Percentiles rank a stretch among this genome's conserved stretches.
These are phyloP conservation scores for Ligdia adustata DNA, from an alignment of 2,888 invertebrate species.

Conservation along the genomic window DNA sequence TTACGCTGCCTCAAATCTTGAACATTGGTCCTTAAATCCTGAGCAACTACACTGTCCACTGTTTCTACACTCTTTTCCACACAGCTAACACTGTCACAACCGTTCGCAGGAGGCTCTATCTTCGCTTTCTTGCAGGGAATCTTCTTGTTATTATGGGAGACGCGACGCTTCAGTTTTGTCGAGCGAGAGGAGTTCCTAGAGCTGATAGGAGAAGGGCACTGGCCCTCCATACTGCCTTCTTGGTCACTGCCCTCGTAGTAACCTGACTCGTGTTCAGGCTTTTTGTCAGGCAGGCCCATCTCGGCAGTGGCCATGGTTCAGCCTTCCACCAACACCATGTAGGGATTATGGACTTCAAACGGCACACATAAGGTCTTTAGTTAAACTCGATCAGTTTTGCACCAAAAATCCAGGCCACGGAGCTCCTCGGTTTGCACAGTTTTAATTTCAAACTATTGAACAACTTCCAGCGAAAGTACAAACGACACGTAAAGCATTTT, in stretches of 20 bases:
- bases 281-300: constrained; percentile 86
- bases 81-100: constrained; percentile 51
- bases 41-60: constrained; percentile 59
- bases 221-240: constrained; percentile 84
- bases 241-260: constrained; percentile 91
- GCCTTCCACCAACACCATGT: constrained; percentile 71
- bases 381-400: constrained; percentile 9
- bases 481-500: constrained; percentile 74
- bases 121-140: constrained; percentile 62
- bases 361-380: constrained; percentile 19
- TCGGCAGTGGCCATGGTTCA: constrained; percentile 81
- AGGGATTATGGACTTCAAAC: constrained; percentile 39
- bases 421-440: constrained; percentile 37
- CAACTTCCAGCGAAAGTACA: constrained; percentile 71
- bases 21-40: constrained; percentile 48
- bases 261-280: constrained; percentile 91
- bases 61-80: constrained; percentile 72
- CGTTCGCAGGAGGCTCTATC: constrained; percentile 61
- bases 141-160: constrained; percentile 70
- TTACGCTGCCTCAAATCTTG: constrained; percentile 32
- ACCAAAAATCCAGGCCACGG: constrained; percentile 22
- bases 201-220: constrained; percentile 73
- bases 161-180: constrained; percentile 67
- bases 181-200: constrained; percentile 77
- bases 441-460: constrained; percentile 50